Evolutionary conservation across 2,797 vertebrate genomes (phyloP).

Genomic region (Buphagus erythrorhynchus): DNA sequence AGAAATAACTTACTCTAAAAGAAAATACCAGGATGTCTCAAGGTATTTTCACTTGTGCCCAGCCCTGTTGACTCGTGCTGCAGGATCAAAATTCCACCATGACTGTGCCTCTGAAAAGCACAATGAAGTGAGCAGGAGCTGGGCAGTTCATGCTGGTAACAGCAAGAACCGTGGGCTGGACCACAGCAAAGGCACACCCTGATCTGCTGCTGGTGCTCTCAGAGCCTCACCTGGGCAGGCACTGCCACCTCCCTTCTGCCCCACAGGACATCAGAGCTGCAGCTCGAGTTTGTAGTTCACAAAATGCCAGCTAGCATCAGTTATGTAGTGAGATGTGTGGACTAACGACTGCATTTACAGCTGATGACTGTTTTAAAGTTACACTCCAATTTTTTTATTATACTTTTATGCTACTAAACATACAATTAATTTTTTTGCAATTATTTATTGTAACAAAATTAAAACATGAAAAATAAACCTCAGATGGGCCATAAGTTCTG

Average conservation of each 20-base stretch:
- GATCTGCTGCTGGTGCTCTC: neutral
- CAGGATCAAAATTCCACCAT: neutral
- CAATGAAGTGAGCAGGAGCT: neutral
- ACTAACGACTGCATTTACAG: neutral
- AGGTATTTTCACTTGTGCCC: neutral
- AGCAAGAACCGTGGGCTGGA: rapidly evolving
- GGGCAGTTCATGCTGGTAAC: neutral
- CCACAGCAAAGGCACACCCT: rapidly evolving
- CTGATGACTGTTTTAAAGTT: neutral
- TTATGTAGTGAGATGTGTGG: neutral
- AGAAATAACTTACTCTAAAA: neutral
- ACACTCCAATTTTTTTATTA: neutral
- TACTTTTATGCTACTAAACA: neutral
- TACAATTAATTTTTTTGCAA: neutral
- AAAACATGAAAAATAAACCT: constrained; percentile 2
- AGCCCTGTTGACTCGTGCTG: neutral
- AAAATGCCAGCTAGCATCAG: neutral
- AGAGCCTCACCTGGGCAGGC: neutral
- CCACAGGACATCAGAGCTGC: neutral
- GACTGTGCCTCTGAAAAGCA: neutral
- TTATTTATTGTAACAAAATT: neutral
- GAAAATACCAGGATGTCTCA: neutral
- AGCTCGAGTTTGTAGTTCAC: rapidly evolving
- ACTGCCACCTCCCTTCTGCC: neutral
- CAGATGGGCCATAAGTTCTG: neutral